Evolutionary conservation across 2,113 vertebrate species (phyloP).

Genomic region (Chamaea fasciata): DNA sequence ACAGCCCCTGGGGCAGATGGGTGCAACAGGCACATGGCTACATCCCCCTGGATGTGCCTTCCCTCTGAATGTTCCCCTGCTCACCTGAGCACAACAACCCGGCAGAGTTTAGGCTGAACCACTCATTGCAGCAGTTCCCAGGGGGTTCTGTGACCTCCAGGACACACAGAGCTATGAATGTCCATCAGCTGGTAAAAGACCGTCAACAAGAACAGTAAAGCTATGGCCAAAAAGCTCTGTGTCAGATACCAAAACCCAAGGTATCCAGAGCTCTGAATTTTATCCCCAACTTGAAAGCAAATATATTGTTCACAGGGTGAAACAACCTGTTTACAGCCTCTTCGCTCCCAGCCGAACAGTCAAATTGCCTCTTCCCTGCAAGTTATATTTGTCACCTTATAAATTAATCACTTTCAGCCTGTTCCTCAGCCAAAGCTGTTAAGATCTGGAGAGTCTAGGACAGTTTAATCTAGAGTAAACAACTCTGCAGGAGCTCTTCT

Average conservation of each 20-base stretch:
- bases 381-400: slow-evolving; percentile 41
- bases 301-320: neutral
- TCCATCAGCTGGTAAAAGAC: neutral
- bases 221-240: neutral
- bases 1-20: neutral
- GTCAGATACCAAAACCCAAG: neutral
- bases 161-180: neutral
- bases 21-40: too few relatives aligned
- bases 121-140: fast-evolving
- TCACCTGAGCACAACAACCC: neutral
- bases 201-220: neutral
- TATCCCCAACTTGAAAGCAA: neutral
- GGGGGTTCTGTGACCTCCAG: neutral
- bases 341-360: neutral
- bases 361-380: neutral
- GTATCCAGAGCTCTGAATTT: neutral
- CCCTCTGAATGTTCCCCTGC: neutral
- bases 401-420: slow-evolving; percentile 49
- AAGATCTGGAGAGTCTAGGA: slow-evolving; percentile 1
- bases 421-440: slow-evolving; percentile 5
- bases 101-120: neutral
- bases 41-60: fast-evolving
- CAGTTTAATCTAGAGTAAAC: slow-evolving; percentile 51
- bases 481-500: slow-evolving; percentile 38
- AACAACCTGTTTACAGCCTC: slow-evolving; percentile 13